Evolutionary conservation across 2,113 vertebrate genomes (phyloP), one percentile per base, ranked within the genome.

Genomic region (Dicrurus megarhynchus): DNA sequence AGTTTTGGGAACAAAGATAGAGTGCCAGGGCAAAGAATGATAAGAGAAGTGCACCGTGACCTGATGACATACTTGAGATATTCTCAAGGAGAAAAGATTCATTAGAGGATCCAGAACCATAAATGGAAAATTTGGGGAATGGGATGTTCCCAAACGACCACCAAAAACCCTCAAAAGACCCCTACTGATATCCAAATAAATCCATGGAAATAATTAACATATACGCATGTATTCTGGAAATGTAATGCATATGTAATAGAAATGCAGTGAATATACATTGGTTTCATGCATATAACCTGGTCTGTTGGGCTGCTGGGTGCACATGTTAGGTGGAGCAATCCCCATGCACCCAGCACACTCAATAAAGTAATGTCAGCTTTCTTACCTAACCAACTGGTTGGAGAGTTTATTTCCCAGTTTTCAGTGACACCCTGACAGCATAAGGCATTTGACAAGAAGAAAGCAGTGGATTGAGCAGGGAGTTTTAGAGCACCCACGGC

Each of bases 241-340:
- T 19, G 46, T 1, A n/a, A 60, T 60, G 53, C 37, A n/a, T 46
- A 26, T 68, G 20, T 30, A 57, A 33, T 5, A 67, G 33, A 67
- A 67, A 65, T 30, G 23, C 39, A 69, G 27, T 44, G 33, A 46
- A 21, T 12, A 21, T 14, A 7, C 11, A 10, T 19, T 32, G 10
- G 7, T 42, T 61, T 28, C 26, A 28, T 42, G 41, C 7, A 53
- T 23, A 6, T 61, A 55, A 35, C 12, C 47, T 41, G 63, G 17
- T 61, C n/a, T 55, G 21, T 37, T 27, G 35, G 26, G 18, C 32
- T 76, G 55, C 87, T 53, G 61, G 16, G 23, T 17, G 4, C 35
- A 39, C 30, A 23, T 0, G 0, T 47, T 32, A 16, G 30, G n/a
- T 35, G 17, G 47, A 61, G n/a, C 0, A 1, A 42, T 24, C 6